Evolutionary conservation across 2,113 vertebrate species (phyloP).

Genomic region (Lonchura striata): DNA sequence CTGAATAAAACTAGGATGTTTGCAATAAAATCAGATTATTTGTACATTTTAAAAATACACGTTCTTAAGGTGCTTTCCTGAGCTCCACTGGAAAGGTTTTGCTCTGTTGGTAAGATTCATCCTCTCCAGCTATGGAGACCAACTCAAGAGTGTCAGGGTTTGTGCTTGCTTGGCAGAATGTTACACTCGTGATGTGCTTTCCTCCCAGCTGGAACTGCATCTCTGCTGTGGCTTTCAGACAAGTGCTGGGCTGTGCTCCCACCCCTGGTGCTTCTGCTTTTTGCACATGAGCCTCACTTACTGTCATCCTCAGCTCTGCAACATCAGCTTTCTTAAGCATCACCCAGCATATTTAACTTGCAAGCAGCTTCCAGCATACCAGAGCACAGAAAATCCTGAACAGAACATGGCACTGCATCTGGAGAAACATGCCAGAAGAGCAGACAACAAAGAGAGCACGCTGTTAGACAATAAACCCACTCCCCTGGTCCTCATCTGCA

Average conservation of each 20-base stretch:
- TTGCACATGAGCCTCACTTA: not conserved
- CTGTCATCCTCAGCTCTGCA: not conserved
- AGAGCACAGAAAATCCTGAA: not conserved
- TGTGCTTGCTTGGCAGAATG: not conserved
- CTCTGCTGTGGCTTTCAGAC: not conserved
- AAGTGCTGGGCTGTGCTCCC: not conserved
- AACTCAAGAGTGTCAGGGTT: not conserved
- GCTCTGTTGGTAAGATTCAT: not conserved
- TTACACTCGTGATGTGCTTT: not conserved
- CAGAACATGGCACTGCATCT: not conserved
- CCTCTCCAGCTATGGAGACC: not conserved
- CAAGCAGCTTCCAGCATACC: not conserved
- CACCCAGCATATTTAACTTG: not conserved
- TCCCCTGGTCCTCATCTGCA: not conserved
- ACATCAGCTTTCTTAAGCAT: not conserved
- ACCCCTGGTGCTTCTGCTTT: not conserved
- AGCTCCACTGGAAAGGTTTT: not conserved
- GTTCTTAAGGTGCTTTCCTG: not conserved
- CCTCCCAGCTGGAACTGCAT: not conserved
- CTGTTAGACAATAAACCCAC: not conserved
- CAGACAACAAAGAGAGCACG: not conserved
- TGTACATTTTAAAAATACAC: not conserved
- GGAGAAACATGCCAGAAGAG: not conserved
- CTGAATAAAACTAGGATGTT: not conserved
- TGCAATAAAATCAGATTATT: not conserved